Evolutionary conservation across 2,888 invertebrate species (phyloP), one percentile per base, ranked within the genome.

Genomic region (Eustalomyia histrio): DNA sequence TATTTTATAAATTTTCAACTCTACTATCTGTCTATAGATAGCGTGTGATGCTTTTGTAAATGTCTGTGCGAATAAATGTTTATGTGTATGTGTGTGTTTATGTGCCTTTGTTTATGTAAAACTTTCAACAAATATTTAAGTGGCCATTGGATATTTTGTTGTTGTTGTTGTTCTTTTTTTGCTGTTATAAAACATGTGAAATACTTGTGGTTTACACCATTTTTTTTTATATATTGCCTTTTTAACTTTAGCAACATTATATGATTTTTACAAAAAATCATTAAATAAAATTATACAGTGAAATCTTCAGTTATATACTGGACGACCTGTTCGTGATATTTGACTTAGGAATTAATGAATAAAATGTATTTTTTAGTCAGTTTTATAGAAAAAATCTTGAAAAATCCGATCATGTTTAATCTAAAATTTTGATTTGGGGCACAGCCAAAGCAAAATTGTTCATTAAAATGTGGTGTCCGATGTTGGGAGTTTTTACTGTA

Each of bases 191-290:
- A 75, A 55, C 47, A 68, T 47, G 53, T 52, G 16, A 73, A 73
- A 72, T 67, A 78, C 72, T 73, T 79, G 73, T 57, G 79, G 72
- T 68, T 63, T 67, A 68, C 10, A 50, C 21, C 60, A 47, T 43
- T 60, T 71, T 65, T 69, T 76, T 65, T 65, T 61, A n/a, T n/a
- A n/a, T 72, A 50, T 78, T 71, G 65, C 47, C 72, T 47, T 78
- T 78, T 72, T n/a, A 65, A 65, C 71, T 71, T 47, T 58, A 47
- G 39, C 43, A 47, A n/a, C 43, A 47, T 14, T 14, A 39, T 39
- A 39, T 14, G 2, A 14, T 1, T 39, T 39, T 39, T 39, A 10
- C 39, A 39, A 39, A 39, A 12, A 12, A 65, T 52, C 33, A 33
- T 65, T 50, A 29, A 64, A 64, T 64, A 39, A 12, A 12, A 64